Evolutionary conservation across 2,113 vertebrate genomes (phyloP).

Genomic region (Ictalurus furcatus): DNA sequence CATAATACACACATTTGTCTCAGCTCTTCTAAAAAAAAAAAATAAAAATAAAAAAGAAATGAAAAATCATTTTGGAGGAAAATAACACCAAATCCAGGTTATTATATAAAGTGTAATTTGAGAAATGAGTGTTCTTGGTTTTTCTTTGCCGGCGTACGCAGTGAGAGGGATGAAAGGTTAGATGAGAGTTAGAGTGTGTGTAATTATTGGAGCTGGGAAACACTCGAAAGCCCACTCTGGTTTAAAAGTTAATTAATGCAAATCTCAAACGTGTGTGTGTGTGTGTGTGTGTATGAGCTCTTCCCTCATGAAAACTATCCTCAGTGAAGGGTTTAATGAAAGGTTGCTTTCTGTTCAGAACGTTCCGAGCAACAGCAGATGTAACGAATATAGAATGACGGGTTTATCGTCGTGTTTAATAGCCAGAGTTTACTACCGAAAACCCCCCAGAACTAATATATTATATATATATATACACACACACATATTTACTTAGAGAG

Average conservation of each 20-base stretch:
- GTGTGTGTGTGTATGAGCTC: neutral
- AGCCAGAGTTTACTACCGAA: neutral
- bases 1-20: neutral
- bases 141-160: constrained; percentile 1
- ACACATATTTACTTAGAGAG: no score
- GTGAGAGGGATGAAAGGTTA: constrained; percentile 35
- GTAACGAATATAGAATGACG: neutral
- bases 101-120: constrained; percentile 37
- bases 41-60: no score
- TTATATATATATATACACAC: no score
- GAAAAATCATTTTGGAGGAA: neutral
- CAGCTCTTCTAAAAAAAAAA: neutral
- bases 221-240: constrained; percentile 48
- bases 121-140: constrained; percentile 44
- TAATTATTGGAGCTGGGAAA: constrained; percentile 33
- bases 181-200: constrained; percentile 19
- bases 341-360: constrained; percentile 11
- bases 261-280: constrained; percentile 17
- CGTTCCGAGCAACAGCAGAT: neutral
- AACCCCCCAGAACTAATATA: no score
- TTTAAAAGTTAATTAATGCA: constrained; percentile 53
- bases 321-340: constrained; percentile 34
- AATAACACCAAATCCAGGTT: neutral
- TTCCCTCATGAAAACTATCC: neutral
- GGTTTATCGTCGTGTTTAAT: neutral